Evolutionary conservation across 2,113 vertebrate genomes (phyloP).

Genomic region (Antennarius striatus): DNA sequence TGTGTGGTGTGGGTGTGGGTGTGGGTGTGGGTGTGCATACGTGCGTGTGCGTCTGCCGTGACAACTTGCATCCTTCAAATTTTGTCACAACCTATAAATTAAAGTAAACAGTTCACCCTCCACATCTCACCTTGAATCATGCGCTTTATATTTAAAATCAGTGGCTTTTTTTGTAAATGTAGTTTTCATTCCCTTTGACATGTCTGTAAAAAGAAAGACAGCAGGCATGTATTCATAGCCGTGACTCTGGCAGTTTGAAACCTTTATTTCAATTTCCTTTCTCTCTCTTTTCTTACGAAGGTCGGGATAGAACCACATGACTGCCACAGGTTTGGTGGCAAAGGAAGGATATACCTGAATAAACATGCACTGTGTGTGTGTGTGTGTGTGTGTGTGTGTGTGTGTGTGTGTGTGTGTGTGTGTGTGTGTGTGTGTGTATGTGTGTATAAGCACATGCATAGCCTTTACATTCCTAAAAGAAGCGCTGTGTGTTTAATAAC

Average conservation of each 20-base stretch:
- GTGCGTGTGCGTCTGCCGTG: conserved; percentile 8
- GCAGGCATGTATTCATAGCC: too few relatives aligned
- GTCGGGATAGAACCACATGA: conserved; percentile 39
- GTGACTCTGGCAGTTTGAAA: background rate
- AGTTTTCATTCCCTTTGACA: too few relatives aligned
- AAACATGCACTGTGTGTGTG: conserved; percentile 65
- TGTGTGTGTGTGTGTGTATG: too few relatives aligned
- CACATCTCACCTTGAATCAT: too few relatives aligned
- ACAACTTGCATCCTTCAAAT: too few relatives aligned
- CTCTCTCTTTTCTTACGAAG: conserved; percentile 7
- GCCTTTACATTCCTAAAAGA: background rate
- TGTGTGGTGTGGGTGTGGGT: conserved; percentile 8
- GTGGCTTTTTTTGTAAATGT: too few relatives aligned
- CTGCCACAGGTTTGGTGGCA: conserved; percentile 58
- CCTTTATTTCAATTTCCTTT: background rate
- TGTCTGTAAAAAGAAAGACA: too few relatives aligned
- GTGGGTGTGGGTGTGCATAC: conserved; percentile 28
- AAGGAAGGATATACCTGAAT: conserved; percentile 82
- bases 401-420: too few relatives aligned
- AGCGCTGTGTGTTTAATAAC: background rate
- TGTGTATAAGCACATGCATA: background rate
- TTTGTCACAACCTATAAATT: conserved; percentile 66
- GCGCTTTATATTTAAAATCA: too few relatives aligned
- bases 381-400: conserved; percentile 3
- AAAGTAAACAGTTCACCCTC: conserved; percentile 53